Base-by-base conservation (phyloP, 2,797 vertebrate genomes). In the Ibycter americanus region DNA sequence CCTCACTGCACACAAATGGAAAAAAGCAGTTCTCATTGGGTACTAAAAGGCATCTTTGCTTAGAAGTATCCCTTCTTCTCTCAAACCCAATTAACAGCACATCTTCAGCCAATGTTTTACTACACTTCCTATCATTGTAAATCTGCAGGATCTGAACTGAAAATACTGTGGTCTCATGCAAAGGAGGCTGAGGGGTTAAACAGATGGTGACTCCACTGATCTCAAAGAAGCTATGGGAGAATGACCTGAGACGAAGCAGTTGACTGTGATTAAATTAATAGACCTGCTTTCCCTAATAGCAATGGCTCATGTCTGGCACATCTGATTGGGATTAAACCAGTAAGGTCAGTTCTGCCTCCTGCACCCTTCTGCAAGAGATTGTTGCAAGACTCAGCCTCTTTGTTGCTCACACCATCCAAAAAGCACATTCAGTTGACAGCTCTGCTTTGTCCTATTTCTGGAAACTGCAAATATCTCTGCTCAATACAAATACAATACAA, bases 41-140 rank as follows among this genome's bases (percentile, higher is more conserved):
- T n/a, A 46, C 9, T 6, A 14, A 80, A 81, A 55, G 7, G 5
- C 3, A 55, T 29, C 40, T 90, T 70, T 47, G 42, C 27, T 85
- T 47, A 14, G 12, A 56, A 26, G 3, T 10, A 6, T 21, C 11
- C 31, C 5, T 59, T 89, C 36, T 52, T 59, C 40, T 79, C 59
- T 25, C 54, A 62, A 52, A 79, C 14, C 55, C 29, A 15, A 8
- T 55, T n/a, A 62, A 73, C 21, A 79, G 46, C 58, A 58, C 42
- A 34, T 18, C 19, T 72, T 63, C 71, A 76, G 86, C 4, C 26
- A 12, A 4, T 9, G 31, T 29, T 84, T 86, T 71, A 8, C 13
- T 47, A 1, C 0, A 0, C 4, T 26, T 81, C 21, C 38, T 61
- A 31, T 12, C 63, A 3, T 4, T 44, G 15, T 14, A 32, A 23